Base-by-base conservation (phyloP, 2,797 vertebrate genomes). In the Kryptolebias ocellatus region DNA sequence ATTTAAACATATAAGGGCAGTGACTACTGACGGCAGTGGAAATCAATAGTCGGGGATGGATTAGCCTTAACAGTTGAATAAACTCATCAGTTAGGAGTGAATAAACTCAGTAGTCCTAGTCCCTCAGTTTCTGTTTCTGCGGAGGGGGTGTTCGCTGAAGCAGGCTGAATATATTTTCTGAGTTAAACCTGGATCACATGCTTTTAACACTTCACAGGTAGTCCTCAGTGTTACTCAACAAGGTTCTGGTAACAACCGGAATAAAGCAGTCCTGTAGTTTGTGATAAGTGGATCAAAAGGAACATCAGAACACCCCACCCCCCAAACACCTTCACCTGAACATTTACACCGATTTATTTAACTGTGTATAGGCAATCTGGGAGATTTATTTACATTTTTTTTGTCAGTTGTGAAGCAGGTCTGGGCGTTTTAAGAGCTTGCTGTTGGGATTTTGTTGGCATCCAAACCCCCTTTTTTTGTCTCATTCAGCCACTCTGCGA, bases 401-500 rank as follows among this genome's bases (percentile, higher is more conserved):
- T 71, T 59, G 77, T 85, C 84, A 85, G 71, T 78, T 72, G 78
- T 85, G 84, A 90, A 88, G 86, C 81, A 27, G 73, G 83, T 79
- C 78, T 28, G 76, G 55, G 75, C 72, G 53, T 81, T 81, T 76
- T 84, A 91, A 80, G 84, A 90, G 83, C 84, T 88, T 75, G 78
- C 72, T 87, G 80, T 45, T 20, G 46, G 31, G 34, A 16, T 82
- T 83, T 67, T 75, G 68, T 72, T 58, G 74, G 74, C 72, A 18
- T 58, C 80, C 78, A 72, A 77, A 17, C 4, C 42, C 45, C 42
- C 64, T 24, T 24, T 24, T 24, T 5, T 52, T 10, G 71, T 81
- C 93, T 95, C 95, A 99, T 90, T 96, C 97, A 54, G 92, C 80
- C 79, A 96, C 94, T 89, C 97, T 94, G 88, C 96, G 94, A 85